These are phyloP conservation scores for Metacarcinus magister DNA, from an alignment of 2,888 invertebrate genomes.

Conservation along the genomic window DNA sequence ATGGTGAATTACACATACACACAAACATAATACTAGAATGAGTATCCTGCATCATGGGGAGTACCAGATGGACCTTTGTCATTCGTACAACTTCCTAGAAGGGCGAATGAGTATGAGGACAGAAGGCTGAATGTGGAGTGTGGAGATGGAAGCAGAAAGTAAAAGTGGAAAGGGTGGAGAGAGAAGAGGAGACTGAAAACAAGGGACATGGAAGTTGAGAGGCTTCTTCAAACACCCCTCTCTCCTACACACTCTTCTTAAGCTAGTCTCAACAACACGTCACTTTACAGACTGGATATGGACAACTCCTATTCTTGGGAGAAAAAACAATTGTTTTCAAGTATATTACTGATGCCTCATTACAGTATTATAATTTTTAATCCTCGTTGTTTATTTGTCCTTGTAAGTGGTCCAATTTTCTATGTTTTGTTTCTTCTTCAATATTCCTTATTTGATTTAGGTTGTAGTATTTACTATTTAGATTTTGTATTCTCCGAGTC, in stretches of 20 bases:
- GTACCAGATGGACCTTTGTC: not conserved
- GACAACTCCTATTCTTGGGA: not conserved
- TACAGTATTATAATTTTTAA: too few species aligned
- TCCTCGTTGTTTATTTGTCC: too few species aligned
- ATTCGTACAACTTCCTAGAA: not conserved
- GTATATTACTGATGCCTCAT: too few species aligned
- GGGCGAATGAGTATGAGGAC: not conserved
- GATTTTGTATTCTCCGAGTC: too few species aligned
- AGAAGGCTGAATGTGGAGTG: not conserved
- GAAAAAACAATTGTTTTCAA: too few species aligned
- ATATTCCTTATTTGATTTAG: too few species aligned
- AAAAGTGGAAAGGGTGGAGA: not conserved
- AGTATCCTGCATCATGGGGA: not conserved
- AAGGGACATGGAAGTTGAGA: not conserved
- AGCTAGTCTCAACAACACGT: not conserved
- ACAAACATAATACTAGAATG: not conserved
- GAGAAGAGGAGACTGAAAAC: not conserved
- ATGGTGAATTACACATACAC: not conserved
- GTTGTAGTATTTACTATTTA: too few species aligned
- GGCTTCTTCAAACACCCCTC: not conserved
- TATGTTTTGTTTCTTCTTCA: too few species aligned
- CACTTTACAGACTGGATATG: not conserved
- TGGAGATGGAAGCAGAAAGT: not conserved
- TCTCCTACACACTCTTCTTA: not conserved
- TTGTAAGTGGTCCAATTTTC: too few species aligned